phyloP scores from a whole-genome alignment of 2,888 invertebrate genomes.

The Melinaea marsaeus region DNA sequence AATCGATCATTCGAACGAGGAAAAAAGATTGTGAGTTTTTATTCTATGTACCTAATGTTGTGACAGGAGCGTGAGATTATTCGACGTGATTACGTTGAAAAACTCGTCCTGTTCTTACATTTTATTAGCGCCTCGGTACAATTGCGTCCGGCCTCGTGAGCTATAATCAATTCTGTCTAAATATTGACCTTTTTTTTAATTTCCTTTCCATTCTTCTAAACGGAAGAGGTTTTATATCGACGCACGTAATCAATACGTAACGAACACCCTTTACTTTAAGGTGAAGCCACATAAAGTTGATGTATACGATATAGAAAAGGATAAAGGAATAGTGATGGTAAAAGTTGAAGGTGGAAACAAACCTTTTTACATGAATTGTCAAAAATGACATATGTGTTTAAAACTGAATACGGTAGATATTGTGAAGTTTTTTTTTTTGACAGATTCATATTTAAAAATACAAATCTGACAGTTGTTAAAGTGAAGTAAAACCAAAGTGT shows the following conservation, averaged over 20 bases:
- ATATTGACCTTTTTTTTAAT: conserved; percentile 73
- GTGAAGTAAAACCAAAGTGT: too few species aligned
- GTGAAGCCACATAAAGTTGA: conserved; percentile 27
- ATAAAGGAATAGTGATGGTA: too few species aligned
- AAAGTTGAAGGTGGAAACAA: too few species aligned
- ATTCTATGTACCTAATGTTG: conserved; percentile 44
- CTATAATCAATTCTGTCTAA: conserved; percentile 72
- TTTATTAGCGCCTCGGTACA: conserved; percentile 60
- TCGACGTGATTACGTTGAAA: conserved; percentile 69
- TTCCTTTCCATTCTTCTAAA: conserved; percentile 59
- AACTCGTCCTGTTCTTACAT: conserved; percentile 71
- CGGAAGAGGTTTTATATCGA: conserved; percentile 59
- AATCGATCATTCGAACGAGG: conserved; percentile 50
- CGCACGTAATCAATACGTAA: conserved; percentile 60
- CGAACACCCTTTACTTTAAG: conserved; percentile 47
- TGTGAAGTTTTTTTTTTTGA: too few species aligned
- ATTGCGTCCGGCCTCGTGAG: conserved; percentile 63
- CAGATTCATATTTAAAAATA: too few species aligned
- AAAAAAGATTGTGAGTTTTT: conserved; percentile 36
- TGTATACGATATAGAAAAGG: too few species aligned
- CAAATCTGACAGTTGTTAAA: too few species aligned
- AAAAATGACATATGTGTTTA: too few species aligned
- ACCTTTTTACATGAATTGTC: too few species aligned
- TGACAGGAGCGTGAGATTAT: conserved; percentile 64
- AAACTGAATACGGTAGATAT: too few species aligned